Evolutionary conservation across 2,888 invertebrate genomes (phyloP).

Genomic region (Tineola bisselliella): DNA sequence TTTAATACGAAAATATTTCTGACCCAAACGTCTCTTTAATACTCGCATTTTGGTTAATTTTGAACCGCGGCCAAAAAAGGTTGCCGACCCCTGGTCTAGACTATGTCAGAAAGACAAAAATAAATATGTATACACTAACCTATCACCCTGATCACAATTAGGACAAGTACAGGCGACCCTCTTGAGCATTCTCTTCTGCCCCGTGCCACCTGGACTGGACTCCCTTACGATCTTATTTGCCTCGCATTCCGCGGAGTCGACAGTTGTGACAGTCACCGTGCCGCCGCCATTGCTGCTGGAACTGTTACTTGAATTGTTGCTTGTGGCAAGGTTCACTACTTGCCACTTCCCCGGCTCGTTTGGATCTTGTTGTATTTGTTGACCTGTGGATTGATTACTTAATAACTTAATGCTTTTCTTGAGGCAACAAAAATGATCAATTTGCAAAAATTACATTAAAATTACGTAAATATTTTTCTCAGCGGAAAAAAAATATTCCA

Average conservation of each 20-base stretch:
- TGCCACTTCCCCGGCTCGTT: slow-evolving; percentile 89
- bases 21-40: no score
- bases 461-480: no score
- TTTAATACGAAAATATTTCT: no score
- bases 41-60: no score
- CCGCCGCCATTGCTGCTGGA: slow-evolving; percentile 21
- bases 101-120: no score
- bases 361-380: slow-evolving; percentile 84
- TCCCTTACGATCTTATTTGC: slow-evolving; percentile 28
- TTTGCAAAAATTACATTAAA: no score
- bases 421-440: no score
- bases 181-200: slow-evolving; percentile 68
- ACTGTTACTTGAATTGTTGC: slow-evolving; percentile 24
- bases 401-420: no score
- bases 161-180: slow-evolving; percentile 98
- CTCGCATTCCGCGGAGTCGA: slow-evolving; percentile 44
- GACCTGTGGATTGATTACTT: slow-evolving; percentile 60
- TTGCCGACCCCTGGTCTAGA: not conserved
- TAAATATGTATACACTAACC: not conserved
- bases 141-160: slow-evolving; percentile 90
- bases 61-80: not conserved
- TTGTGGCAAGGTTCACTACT: slow-evolving; percentile 61
- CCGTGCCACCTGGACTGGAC: slow-evolving; percentile 31
- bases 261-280: slow-evolving; percentile 16
- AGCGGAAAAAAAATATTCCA: no score